Conservation (phyloP, 2,113 vertebrate genomes). For the Chaetodon auriga region DNA sequence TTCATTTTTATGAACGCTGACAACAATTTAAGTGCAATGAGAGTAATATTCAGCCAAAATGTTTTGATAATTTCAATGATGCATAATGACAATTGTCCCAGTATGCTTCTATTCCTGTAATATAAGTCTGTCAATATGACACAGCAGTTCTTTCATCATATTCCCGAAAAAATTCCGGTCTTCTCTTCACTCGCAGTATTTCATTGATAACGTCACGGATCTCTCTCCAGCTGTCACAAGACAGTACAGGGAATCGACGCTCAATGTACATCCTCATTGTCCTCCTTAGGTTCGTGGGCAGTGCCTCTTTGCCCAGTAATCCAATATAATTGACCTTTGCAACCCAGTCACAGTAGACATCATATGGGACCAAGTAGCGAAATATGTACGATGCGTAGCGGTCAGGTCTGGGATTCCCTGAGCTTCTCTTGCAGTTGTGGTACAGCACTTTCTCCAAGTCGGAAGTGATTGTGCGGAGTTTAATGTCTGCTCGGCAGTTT, state of each 20-base stretch:
- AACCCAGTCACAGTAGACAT: constrained; percentile 77
- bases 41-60: constrained; percentile 24
- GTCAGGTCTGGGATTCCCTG: constrained; percentile 65
- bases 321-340: constrained; percentile 79
- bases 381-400: constrained; percentile 81
- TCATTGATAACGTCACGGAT: constrained; percentile 80
- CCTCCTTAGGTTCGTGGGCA: constrained; percentile 75
- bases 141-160: constrained; percentile 32
- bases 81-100: constrained; percentile 75
- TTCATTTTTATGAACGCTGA: constrained; percentile 1
- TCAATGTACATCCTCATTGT: constrained; percentile 75
- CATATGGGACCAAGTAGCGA: constrained; percentile 78
- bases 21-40: constrained; percentile 4
- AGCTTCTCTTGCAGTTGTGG: constrained; percentile 67
- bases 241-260: constrained; percentile 70
- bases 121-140: constrained; percentile 40
- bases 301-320: constrained; percentile 74
- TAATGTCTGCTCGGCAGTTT: constrained; percentile 73
- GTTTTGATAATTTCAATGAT: constrained; percentile 14
- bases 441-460: constrained; percentile 76
- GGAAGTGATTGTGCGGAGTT: constrained; percentile 71
- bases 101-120: constrained; percentile 57
- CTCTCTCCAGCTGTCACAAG: constrained; percentile 72
- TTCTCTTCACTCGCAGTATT: constrained; percentile 77
- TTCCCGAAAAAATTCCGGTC: constrained; percentile 72